Evolutionary conservation across 2,888 invertebrate species (phyloP).

Genomic region (Athetis lepigone): DNA sequence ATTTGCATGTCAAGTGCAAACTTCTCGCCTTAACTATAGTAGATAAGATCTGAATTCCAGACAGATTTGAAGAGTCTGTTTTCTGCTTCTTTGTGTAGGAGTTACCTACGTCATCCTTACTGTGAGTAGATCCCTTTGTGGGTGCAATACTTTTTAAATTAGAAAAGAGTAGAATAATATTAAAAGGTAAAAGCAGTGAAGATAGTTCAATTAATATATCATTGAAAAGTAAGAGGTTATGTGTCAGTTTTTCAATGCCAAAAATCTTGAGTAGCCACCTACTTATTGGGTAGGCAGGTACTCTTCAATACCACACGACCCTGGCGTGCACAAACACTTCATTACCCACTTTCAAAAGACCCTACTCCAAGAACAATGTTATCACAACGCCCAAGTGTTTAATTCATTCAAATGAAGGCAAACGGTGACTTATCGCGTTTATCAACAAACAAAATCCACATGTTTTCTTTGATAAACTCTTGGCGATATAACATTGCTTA

Average conservation of each 20-base stretch:
- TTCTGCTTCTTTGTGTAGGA: not conserved
- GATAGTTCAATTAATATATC: too few relatives aligned
- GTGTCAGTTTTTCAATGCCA: not conserved
- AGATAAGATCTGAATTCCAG: conserved; percentile 15
- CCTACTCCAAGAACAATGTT: conserved; percentile 41
- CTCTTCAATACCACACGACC: conserved; percentile 6
- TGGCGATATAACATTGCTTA: conserved; percentile 39
- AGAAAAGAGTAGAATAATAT: too few relatives aligned
- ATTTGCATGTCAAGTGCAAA: conserved; percentile 24
- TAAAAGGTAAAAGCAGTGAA: too few relatives aligned
- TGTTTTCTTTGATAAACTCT: conserved; percentile 44
- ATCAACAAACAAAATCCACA: conserved; percentile 50
- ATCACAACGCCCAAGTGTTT: conserved; percentile 45
- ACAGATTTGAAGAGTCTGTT: not conserved
- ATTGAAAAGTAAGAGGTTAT: too few relatives aligned
- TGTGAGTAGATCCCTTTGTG: not conserved
- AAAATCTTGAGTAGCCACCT: not conserved
- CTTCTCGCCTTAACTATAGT: conserved; percentile 18
- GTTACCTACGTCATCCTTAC: not conserved
- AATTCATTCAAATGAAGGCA: conserved; percentile 49
- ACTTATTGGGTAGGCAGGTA: not conserved
- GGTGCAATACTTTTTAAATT: not conserved
- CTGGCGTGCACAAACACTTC: conserved; percentile 5
- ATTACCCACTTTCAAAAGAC: conserved; percentile 1
- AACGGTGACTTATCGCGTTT: conserved; percentile 45